Percentiles rank a stretch among this genome's conserved stretches.
These are phyloP conservation scores for Melanotaenia boesemani DNA, from an alignment of 2,797 vertebrate species.

Conservation along the genomic window DNA sequence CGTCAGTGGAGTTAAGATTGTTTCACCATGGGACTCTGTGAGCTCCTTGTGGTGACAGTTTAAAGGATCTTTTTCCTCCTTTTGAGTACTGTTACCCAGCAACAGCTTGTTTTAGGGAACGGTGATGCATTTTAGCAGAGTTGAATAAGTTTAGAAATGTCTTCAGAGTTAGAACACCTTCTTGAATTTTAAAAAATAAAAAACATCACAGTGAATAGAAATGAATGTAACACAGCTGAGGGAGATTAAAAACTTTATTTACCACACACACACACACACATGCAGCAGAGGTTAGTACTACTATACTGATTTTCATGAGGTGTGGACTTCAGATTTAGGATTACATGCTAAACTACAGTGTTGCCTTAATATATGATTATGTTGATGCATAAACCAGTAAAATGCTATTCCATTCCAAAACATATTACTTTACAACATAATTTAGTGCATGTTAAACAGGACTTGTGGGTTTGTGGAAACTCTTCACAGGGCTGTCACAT, in stretches of 20 bases:
- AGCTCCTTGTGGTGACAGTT: slow-evolving; percentile 26
- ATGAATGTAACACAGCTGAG: slow-evolving; percentile 8
- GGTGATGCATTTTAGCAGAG: slow-evolving; percentile 13
- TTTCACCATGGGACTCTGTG: slow-evolving; percentile 24
- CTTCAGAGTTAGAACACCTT: not conserved
- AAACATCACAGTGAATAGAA: slow-evolving; percentile 5
- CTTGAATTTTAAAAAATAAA: not conserved
- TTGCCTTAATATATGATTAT: not conserved
- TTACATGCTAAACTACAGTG: not conserved
- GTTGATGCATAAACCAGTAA: slow-evolving; percentile 5
- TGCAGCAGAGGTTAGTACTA: slow-evolving; percentile 1
- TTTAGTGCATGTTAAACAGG: slow-evolving; percentile 32
- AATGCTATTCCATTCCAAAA: slow-evolving; percentile 8
- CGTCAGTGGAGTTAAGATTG: slow-evolving; percentile 22
- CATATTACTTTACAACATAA: slow-evolving; percentile 10
- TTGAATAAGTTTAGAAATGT: not conserved
- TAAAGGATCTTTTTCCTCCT: slow-evolving; percentile 27
- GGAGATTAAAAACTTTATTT: slow-evolving; percentile 62
- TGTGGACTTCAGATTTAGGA: not conserved
- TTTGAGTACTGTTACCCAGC: slow-evolving; percentile 36
- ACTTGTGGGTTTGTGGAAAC: not conserved
- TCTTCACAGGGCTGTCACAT: not conserved
- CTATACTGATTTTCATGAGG: slow-evolving; percentile 7
- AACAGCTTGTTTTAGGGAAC: slow-evolving; percentile 50
- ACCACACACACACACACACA: slow-evolving; percentile 24